Evolutionary conservation across 1,140 invertebrate species (phyloP), one percentile per base, ranked within the genome.

Genomic region (Drosophila chauvacae): DNA sequence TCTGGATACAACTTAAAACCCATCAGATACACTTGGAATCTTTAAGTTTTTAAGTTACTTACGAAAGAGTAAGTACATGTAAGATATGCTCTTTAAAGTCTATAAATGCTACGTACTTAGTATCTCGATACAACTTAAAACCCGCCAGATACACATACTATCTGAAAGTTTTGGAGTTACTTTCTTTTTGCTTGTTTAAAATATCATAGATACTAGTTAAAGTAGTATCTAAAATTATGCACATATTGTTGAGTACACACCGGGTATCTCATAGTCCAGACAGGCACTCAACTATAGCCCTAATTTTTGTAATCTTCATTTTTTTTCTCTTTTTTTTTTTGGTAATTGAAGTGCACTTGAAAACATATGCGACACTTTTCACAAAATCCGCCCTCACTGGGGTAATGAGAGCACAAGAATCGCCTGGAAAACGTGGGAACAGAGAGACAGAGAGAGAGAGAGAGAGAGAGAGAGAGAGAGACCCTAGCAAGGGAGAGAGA

Each of bases 321-420:
- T 37, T 56, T 42, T 65, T 57, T 47, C 33, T 20, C 14, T 63
- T 37, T 57, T 44, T 66, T 66, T 55, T 41, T 58, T 59, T 57
- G 64, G 64, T 78, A 87, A 84, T 88, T 88, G 72, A 90, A 88
- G 84, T 88, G 84, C 84, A 88, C 84, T 88, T 84, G 84, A 88
- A 84, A 87, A 88, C 84, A 87, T 61, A 87, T 88, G 84, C 84
- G 85, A 87, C 84, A 88, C 83, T 87, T 53, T 86, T 78, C 63
- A 71, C 51, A 48, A 62, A 77, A 76, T 79, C 80, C 70, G 45
- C 82, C 75, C 79, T 77, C 68, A 45, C 69, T n/a, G 33, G 30
- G 7, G 39, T 7, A 16, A 23, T 64, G 39, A 41, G 42, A 9
- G n/a, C 11, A 37, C 11, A 50, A 35, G 30, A 28, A 41, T 26